Percentiles rank a stretch among this genome's conserved stretches.
Evolutionary conservation across 1,140 invertebrate species (phyloP).

Genomic region (Ceratina calcarata): DNA sequence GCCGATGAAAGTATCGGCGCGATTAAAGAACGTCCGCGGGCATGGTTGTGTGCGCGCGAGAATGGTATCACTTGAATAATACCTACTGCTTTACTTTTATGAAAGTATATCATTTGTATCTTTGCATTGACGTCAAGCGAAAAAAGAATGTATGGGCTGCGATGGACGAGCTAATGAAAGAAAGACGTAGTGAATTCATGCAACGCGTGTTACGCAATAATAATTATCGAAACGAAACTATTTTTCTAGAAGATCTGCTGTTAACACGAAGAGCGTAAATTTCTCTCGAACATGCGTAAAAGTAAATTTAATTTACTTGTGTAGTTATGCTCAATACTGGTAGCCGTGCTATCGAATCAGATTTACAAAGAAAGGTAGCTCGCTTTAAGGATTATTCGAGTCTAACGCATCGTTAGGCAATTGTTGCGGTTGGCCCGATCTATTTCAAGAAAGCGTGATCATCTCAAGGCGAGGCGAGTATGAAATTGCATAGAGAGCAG

Average conservation of each 20-base stretch:
- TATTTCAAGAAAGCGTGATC: slow-evolving; percentile 25
- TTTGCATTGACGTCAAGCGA: slow-evolving; percentile 23
- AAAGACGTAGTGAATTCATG: not conserved
- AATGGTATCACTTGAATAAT: slow-evolving; percentile 10
- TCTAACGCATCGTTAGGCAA: not conserved
- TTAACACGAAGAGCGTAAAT: too few species aligned
- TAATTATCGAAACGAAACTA: not conserved
- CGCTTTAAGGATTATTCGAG: not conserved
- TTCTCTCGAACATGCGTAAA: too few species aligned
- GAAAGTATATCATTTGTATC: slow-evolving; percentile 17
- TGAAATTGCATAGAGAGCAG: slow-evolving; percentile 38
- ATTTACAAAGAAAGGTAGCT: too few species aligned
- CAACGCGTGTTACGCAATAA: not conserved
- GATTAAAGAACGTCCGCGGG: slow-evolving; percentile 41
- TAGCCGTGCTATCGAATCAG: too few species aligned
- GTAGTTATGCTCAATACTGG: too few species aligned
- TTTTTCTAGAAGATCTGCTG: not conserved
- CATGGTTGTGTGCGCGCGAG: not conserved
- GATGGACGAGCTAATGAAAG: not conserved
- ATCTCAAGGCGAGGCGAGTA: slow-evolving; percentile 1
- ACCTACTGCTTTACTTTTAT: slow-evolving; percentile 24
- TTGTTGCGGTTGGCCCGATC: not conserved
- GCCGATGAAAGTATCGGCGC: slow-evolving; percentile 59
- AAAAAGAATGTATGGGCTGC: slow-evolving; percentile 12
- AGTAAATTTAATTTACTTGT: too few species aligned